These are phyloP conservation scores for Elgonia sp. DNA, from an alignment of 2,888 invertebrate species.

Conservation along the genomic window DNA sequence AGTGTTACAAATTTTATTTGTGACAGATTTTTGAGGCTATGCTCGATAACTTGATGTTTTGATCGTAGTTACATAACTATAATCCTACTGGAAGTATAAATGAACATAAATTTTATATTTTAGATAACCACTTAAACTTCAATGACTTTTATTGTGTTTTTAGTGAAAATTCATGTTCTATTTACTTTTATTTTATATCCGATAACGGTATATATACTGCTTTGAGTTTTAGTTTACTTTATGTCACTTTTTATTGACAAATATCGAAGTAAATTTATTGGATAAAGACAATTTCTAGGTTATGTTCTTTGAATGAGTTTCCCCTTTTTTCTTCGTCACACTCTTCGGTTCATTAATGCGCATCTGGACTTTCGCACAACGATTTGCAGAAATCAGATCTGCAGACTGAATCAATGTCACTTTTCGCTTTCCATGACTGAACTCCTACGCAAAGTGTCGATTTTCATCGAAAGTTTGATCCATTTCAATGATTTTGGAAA, in stretches of 20 bases:
- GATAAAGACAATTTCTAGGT: not conserved
- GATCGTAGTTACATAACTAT: no score
- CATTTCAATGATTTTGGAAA: constrained; percentile 75
- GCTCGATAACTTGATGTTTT: no score
- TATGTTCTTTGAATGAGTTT: not conserved
- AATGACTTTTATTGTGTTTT: no score
- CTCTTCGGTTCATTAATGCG: constrained; percentile 14
- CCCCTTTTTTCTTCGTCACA: not conserved
- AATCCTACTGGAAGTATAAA: no score
- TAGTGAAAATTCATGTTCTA: no score
- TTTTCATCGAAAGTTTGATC: constrained; percentile 64
- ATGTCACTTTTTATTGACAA: no score
- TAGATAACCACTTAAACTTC: no score
- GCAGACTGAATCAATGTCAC: constrained; percentile 49
- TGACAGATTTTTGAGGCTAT: not conserved
- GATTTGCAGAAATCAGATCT: constrained; percentile 46
- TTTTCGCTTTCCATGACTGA: constrained; percentile 61
- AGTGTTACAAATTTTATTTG: constrained; percentile 15
- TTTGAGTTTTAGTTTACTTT: no score
- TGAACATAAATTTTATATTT: no score
- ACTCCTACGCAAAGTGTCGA: constrained; percentile 48
- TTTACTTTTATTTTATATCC: no score
- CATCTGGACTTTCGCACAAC: constrained; percentile 41
- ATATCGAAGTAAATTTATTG: no score
- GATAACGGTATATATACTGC: no score